Evolutionary conservation across 2,797 vertebrate genomes (phyloP), one percentile per base, ranked within the genome.

Genomic region (Pelochelys cantorii): DNA sequence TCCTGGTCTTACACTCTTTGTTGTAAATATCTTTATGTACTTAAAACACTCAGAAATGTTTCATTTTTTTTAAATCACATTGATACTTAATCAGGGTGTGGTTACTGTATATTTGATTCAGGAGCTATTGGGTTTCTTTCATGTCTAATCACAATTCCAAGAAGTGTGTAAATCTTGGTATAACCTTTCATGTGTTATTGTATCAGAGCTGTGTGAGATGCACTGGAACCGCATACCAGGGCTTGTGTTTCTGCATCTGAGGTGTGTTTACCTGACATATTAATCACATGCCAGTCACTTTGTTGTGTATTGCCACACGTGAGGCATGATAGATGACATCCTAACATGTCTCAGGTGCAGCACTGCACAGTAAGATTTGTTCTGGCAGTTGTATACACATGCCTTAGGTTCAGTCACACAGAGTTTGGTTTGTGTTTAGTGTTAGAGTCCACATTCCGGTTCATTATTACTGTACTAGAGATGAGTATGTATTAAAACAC

Each of bases 211-310:
- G 57, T 17, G 25, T 88, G 79, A 83, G 48, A 29, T 4, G 29
- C 14, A 1, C 29, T 5, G 86, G 79, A 0, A 2, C 77, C 0
- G 2, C 90, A 82, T 91, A 89, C 86, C 88, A 86, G 91, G 83
- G 75, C 74, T 34, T n/a, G 7, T 31, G 83, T 55, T 79, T 81
- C 87, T 96, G 90, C 88, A 79, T 91, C 92, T 90, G 89, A 97
- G 96, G 84, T 94, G 94, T 90, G 94, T 92, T 95, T 94, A 84
- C 88, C 80, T 23, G 5, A 56, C 42, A 48, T 20, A 15, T 82
- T 90, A 81, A 91, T 79, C 11, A 3, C 48, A 84, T 74, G 31
- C 31, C 56, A 3, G 53, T 82, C 86, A 3, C 84, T 93, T 87
- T 25, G 83, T 89, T 27, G 37, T 57, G 13, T 54, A 15, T 74